Conservation (phyloP, 1,140 invertebrate genomes). For the Melipona quadrifasciata region DNA sequence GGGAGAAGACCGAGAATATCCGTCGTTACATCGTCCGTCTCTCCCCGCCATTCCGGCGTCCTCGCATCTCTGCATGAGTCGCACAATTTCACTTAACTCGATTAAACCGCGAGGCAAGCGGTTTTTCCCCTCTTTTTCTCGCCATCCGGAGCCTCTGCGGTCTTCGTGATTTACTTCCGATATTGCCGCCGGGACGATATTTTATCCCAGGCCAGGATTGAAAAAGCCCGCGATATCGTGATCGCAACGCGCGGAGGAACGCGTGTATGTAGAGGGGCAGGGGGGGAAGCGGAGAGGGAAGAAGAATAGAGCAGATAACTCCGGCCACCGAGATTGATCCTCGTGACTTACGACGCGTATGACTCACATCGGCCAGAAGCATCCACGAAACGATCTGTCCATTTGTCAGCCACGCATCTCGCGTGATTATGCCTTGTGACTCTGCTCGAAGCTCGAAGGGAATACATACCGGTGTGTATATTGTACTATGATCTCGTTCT, state of each 20-base stretch:
- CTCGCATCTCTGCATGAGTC: constrained; percentile 46
- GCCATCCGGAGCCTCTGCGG: constrained; percentile 53
- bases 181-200: constrained; percentile 65
- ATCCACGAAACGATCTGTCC: constrained; percentile 3
- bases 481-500: not conserved
- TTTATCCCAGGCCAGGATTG: constrained; percentile 53
- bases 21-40: constrained; percentile 21
- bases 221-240: constrained; percentile 58
- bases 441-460: not conserved
- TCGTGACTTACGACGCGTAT: constrained; percentile 55
- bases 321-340: constrained; percentile 57
- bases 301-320: constrained; percentile 4
- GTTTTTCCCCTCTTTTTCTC: constrained; percentile 60
- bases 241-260: constrained; percentile 44
- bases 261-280: not conserved
- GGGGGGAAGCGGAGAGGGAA: not conserved
- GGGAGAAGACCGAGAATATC: constrained; percentile 1
- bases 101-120: constrained; percentile 66
- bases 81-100: constrained; percentile 69
- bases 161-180: constrained; percentile 67
- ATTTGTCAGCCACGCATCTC: not conserved
- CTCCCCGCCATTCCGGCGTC: too few relatives aligned
- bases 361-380: constrained; percentile 46
- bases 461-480: not conserved
- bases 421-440: constrained; percentile 15